phyloP scores from a whole-genome alignment of 2,888 invertebrate species.

The Sphaerophoria rueppellii region DNA sequence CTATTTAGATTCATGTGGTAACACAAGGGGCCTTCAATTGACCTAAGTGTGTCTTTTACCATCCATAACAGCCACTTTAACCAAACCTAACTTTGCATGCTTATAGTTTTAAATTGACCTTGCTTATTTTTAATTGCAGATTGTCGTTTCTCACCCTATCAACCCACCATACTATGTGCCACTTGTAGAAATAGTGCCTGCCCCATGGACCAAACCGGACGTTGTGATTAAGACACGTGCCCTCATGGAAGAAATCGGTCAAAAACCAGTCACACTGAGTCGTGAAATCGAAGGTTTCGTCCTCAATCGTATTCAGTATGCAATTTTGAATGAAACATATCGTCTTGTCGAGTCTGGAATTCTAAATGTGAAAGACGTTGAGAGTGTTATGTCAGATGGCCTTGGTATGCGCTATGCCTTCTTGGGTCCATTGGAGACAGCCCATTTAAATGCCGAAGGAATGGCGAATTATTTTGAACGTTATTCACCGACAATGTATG shows the following conservation, averaged over 20 bases:
- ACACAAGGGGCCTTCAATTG: too few species aligned
- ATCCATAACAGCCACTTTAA: too few species aligned
- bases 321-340: slow-evolving; percentile 96
- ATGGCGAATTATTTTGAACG: slow-evolving; percentile 85
- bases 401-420: slow-evolving; percentile 98
- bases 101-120: background rate
- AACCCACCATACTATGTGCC: slow-evolving; percentile 99
- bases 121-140: slow-evolving; percentile 71
- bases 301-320: slow-evolving; percentile 96
- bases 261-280: slow-evolving; percentile 92
- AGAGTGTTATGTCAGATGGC: slow-evolving; percentile 96
- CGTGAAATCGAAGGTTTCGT: slow-evolving; percentile 96
- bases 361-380: slow-evolving; percentile 93
- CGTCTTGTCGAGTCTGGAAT: slow-evolving; percentile 92
- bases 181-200: slow-evolving; percentile 96
- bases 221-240: slow-evolving; percentile 88
- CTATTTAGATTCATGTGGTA: too few species aligned
- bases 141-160: slow-evolving; percentile 93
- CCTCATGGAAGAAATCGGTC: slow-evolving; percentile 93
- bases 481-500: slow-evolving; percentile 85
- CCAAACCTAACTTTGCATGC: too few species aligned
- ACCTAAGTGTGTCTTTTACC: too few species aligned
- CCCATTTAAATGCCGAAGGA: slow-evolving; percentile 97
- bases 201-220: slow-evolving; percentile 94
- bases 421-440: slow-evolving; percentile 95